A percentile compares a stretch with the other conserved stretches of the same genome.
phyloP scores from a whole-genome alignment of 2,888 invertebrate species.

The Pilophorus perplexus region DNA sequence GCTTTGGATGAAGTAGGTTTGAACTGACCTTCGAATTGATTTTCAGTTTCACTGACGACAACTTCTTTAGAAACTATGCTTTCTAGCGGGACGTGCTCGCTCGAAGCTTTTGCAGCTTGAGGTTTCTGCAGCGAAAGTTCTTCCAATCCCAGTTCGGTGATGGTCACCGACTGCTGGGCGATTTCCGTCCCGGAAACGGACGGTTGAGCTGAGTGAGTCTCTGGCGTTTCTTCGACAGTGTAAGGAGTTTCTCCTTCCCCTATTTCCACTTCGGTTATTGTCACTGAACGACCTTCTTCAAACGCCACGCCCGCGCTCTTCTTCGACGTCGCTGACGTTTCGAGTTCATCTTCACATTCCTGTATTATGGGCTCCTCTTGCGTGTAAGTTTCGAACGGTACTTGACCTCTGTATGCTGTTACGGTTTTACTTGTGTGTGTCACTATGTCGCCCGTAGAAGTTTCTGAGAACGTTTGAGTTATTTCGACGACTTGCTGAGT shows the following conservation, averaged over 20 bases:
- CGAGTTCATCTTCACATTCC: conserved; percentile 51
- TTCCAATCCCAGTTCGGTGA: conserved; percentile 49
- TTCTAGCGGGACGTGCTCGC: conserved; percentile 48
- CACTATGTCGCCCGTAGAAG: conserved; percentile 50
- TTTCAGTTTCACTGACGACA: conserved; percentile 51
- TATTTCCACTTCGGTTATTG: conserved; percentile 58
- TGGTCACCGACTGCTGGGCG: conserved; percentile 55
- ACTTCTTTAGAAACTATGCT: conserved; percentile 51
- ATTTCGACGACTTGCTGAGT: conserved; percentile 55
- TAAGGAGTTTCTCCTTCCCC: conserved; percentile 58
- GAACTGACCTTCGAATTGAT: conserved; percentile 51
- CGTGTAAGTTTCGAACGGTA: conserved; percentile 51
- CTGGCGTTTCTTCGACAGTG: conserved; percentile 47
- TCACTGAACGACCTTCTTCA: conserved; percentile 57
- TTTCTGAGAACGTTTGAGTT: conserved; percentile 53
- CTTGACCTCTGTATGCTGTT: conserved; percentile 48
- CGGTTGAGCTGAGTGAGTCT: conserved; percentile 48
- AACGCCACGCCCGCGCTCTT: conserved; percentile 49
- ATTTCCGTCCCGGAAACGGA: conserved; percentile 53
- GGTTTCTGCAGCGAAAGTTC: conserved; percentile 46
- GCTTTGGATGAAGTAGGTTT: conserved; percentile 50
- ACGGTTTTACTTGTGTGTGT: conserved; percentile 51
- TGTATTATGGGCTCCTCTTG: conserved; percentile 47
- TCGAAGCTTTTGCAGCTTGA: conserved; percentile 46
- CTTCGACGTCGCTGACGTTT: conserved; percentile 49